Conservation (phyloP, 2,113 vertebrate species). For the Sceloporus tristichus region DNA sequence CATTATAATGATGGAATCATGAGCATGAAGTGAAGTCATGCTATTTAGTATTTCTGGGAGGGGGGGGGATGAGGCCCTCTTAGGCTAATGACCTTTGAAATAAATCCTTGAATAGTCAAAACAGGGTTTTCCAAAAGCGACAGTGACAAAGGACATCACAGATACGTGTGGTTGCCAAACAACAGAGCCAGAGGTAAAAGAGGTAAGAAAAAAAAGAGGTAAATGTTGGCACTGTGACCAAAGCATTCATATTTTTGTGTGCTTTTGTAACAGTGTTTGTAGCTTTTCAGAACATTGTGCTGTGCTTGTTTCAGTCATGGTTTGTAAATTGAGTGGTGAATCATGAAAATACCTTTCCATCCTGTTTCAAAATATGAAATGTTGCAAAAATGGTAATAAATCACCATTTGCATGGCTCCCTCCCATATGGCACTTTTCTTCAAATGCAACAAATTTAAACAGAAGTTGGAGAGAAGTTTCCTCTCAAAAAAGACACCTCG, state of each 20-base stretch:
- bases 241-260: neutral
- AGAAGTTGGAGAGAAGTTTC: neutral
- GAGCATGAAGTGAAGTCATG: constrained; percentile 31
- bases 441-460: neutral
- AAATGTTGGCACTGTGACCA: neutral
- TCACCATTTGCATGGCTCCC: constrained; percentile 68
- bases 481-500: neutral
- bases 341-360: constrained; percentile 32
- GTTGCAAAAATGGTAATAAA: constrained; percentile 71
- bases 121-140: neutral
- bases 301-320: constrained; percentile 25
- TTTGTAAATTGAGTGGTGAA: constrained; percentile 26
- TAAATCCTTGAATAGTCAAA: neutral
- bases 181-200: neutral
- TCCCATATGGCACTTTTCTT: neutral
- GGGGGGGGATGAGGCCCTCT: neutral
- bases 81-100: constrained; percentile 15
- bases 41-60: neutral
- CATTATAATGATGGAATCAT: constrained; percentile 28
- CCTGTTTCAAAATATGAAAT: constrained; percentile 25
- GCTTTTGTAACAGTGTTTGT: constrained; percentile 12
- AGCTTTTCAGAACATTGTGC: constrained; percentile 14
- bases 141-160: neutral
- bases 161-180: neutral
- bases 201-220: neutral